Base-by-base conservation (phyloP, 2,113 vertebrate species). In the Heterocephalus glaber region DNA sequence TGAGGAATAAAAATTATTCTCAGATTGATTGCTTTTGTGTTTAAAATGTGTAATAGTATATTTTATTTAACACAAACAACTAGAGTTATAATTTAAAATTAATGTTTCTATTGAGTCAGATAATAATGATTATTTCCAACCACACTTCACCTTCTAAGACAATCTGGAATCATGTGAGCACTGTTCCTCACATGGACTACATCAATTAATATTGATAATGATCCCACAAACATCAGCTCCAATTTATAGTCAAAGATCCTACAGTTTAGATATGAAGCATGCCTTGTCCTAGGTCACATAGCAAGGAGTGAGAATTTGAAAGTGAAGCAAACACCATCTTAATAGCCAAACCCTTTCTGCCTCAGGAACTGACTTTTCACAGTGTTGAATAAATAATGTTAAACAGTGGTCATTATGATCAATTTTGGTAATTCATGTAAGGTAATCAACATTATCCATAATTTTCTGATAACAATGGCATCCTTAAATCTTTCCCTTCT, bases 61-160 rank as follows among this genome's bases (percentile, higher is more conserved):
- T 72, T 96, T 96, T 84, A 95, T 91, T 85, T 76, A 81, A 90
- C 87, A 38, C 63, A 56, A 90, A 95, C 54, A 92, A 81, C 47
- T 60, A 82, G 5, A 12, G 28, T 77, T 88, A 81, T 87, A 52
- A 87, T 49, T 91, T 74, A 90, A 94, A 89, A 95, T 72, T 90
- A 87, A 47, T 11, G 35, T 93, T 93, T 92, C 74, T 83, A 74
- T 22, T 63, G 24, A 93, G 35, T 81, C 52, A 80, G 44, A 74
- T 58, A 80, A 87, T 60, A 66, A 60, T 60, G 49, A 61, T 93
- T 68, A 88, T 89, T 94, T 86, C 49, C 56, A 89, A 65, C 63
- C 28, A 95, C 9, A 26, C 33, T 86, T 80, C 19, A 84, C 38
- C 28, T 35, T 92, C 61, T 76, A 63, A 89, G 47, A 58, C 28